Evolutionary conservation across 2,113 vertebrate genomes (phyloP).

Genomic region (Agapornis roseicollis): DNA sequence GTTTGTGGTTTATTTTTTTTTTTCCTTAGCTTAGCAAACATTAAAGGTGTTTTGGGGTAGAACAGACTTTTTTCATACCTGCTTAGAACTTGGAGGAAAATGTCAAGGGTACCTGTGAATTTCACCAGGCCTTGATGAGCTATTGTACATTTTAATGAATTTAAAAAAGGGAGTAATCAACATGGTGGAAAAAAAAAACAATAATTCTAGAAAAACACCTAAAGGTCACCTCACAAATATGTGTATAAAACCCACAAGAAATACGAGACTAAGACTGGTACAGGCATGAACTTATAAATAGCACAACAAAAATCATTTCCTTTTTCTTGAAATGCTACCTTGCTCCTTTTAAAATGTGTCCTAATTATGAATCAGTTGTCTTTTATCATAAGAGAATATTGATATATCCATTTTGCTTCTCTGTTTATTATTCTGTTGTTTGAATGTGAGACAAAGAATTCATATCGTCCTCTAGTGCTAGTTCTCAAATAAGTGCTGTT

Average conservation of each 20-base stretch:
- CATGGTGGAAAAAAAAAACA: neutral
- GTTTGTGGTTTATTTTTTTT: neutral
- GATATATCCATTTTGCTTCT: neutral
- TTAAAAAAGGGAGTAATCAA: neutral
- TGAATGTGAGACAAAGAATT: neutral
- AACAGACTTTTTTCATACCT: neutral
- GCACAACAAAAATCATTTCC: neutral
- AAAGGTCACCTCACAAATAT: neutral
- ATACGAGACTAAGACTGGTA: neutral
- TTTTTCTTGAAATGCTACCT: neutral
- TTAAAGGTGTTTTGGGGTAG: neutral
- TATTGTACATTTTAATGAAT: neutral
- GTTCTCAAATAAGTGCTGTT: neutral
- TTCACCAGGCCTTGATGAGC: neutral
- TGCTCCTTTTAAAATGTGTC: neutral
- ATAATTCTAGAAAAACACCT: neutral
- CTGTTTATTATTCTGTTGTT: constrained; percentile 23
- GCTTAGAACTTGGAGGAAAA: neutral
- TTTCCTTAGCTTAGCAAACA: neutral
- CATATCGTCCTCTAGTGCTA: neutral
- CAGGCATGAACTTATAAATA: neutral
- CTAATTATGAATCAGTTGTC: neutral
- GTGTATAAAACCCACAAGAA: neutral
- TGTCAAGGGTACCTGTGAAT: neutral
- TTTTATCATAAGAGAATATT: neutral